Conservation (phyloP, 2,113 vertebrate genomes). For the Lipophrys pholis region DNA sequence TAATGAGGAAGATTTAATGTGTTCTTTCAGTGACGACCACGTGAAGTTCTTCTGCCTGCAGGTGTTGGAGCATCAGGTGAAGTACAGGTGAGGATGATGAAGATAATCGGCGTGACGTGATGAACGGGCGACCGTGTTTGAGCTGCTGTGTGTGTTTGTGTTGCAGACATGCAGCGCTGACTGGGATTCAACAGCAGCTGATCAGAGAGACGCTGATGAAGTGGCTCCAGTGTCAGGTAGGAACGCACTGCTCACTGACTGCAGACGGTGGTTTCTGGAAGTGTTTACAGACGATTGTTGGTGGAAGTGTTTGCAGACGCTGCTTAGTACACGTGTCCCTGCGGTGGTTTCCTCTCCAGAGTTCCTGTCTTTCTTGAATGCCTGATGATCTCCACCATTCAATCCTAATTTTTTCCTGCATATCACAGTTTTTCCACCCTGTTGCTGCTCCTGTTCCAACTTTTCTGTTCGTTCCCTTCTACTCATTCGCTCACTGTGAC, state of each 20-base stretch:
- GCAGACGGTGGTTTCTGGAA: too few relatives aligned
- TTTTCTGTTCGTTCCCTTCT: not conserved
- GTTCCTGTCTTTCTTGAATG: too few relatives aligned
- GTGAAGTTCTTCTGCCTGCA: slow-evolving; percentile 99
- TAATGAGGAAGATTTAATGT: too few relatives aligned
- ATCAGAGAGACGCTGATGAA: slow-evolving; percentile 96
- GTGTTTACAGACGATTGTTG: too few relatives aligned
- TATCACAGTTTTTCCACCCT: too few relatives aligned
- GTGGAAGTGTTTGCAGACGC: too few relatives aligned
- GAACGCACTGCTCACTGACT: not conserved
- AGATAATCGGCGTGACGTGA: not conserved
- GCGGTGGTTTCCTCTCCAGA: too few relatives aligned
- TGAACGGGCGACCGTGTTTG: not conserved
- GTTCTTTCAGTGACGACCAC: slow-evolving; percentile 90
- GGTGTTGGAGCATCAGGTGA: slow-evolving; percentile 97
- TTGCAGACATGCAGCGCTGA: slow-evolving; percentile 91
- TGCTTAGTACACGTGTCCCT: too few relatives aligned
- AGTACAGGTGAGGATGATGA: slow-evolving; percentile 90
- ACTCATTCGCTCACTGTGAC: not conserved
- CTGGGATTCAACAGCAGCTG: slow-evolving; percentile 91
- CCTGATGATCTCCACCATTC: too few relatives aligned
- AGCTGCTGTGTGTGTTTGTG: slow-evolving; percentile 25
- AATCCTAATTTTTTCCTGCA: too few relatives aligned
- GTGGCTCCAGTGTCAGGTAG: slow-evolving; percentile 96
- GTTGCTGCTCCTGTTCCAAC: too few relatives aligned